Evolutionary conservation across 1,140 invertebrate genomes (phyloP), one percentile per base, ranked within the genome.

Genomic region (Spodoptera frugiperda): DNA sequence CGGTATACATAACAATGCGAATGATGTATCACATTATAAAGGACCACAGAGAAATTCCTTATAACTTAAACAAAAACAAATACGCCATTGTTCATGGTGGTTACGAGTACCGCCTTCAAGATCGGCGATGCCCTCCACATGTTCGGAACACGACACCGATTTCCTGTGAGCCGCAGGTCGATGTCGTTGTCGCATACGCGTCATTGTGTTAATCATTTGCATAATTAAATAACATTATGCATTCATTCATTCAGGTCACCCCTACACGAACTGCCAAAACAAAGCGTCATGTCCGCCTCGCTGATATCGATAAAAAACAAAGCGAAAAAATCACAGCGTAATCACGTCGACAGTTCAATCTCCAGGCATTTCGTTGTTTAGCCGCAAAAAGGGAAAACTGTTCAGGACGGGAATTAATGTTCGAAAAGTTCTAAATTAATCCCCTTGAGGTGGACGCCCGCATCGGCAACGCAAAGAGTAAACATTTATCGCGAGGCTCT

Each of bases 351-450:
- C 87, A 85, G 83, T 82, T 80, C 85, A 85, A 88, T 85, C 86
- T 83, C 78, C 59, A 59, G 76, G 63, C 75, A 63, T 78, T 82
- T 87, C 79, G 82, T 82, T 83, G 67, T 76, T 83, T 78, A 46
- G 80, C 84, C 85, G 84, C 90, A 89, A 91, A 91, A 89, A 87
- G 88, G 89, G 87, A 89, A 89, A 88, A 87, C 83, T 83, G 84
- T 76, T 84, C 83, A 61, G 77, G 78, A 86, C 82, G 82, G 68
- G 82, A 86, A 91, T 88, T 88, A 93, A 89, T 84, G 85, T 82
- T 87, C 77, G 84, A 86, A 82, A 90, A 90, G 79, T 91, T 91
- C 87, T 78, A 89, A 93, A 92, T 92, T 88, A 91, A 91, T 91
- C 91, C 89, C 87, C 87, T 91, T 77, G 89, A 93, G 89, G 84